phyloP scores from a whole-genome alignment of 2,113 vertebrate genomes.

The Hemibagrus wyckioides region DNA sequence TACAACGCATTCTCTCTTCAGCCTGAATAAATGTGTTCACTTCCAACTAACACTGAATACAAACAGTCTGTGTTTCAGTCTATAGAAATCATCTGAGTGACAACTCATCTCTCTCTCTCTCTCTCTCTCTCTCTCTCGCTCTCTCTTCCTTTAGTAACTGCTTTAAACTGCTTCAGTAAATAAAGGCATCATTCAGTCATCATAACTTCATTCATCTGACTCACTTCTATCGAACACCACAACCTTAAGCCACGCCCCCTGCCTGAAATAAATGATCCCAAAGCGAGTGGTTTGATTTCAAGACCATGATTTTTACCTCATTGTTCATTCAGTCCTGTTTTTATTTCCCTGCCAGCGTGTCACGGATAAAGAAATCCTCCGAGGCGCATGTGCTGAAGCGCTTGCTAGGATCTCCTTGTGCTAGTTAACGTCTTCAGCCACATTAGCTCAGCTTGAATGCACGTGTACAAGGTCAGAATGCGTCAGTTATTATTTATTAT shows the following conservation, averaged over 20 bases:
- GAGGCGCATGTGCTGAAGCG: neutral
- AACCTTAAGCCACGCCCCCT: neutral
- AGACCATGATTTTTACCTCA: too few species aligned
- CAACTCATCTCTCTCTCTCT: too few species aligned
- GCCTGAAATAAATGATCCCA: neutral
- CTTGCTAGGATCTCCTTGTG: neutral
- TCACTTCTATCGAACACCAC: neutral
- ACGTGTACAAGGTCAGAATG: neutral
- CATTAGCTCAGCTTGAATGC: neutral
- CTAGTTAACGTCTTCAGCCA: neutral
- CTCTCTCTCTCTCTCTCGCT: too few species aligned
- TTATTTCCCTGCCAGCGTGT: too few species aligned
- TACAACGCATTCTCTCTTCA: neutral
- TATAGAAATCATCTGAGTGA: neutral
- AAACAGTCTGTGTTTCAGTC: neutral
- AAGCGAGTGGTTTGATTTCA: neutral
- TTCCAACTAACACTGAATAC: neutral
- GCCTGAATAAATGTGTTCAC: too few species aligned
- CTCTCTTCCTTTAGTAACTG: too few species aligned
- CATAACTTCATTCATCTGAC: neutral
- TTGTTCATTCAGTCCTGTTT: too few species aligned
- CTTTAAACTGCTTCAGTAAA: too few species aligned
- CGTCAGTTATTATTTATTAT: neutral
- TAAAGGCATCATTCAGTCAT: too few species aligned
- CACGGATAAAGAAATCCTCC: too few species aligned